phyloP scores from a whole-genome alignment of 2,888 invertebrate genomes.

The Drosophila algonquin region DNA sequence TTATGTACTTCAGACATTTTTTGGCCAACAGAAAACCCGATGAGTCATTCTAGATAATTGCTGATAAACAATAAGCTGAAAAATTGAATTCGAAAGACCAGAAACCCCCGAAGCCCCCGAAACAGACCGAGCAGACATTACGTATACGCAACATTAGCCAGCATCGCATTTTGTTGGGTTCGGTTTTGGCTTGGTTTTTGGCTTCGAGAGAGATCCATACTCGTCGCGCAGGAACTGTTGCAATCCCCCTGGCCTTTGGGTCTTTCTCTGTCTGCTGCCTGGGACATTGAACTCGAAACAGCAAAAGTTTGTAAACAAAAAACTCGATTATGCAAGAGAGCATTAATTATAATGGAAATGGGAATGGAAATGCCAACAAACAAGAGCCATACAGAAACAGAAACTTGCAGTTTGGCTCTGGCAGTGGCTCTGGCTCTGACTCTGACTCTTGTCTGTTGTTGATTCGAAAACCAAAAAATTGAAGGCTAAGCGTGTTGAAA shows the following conservation, averaged over 20 bases:
- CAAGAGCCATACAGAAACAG: conserved; percentile 42
- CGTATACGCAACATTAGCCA: conserved; percentile 55
- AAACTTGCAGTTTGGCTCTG: conserved; percentile 23
- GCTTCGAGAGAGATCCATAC: conserved; percentile 72
- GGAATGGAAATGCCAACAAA: conserved; percentile 69
- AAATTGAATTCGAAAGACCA: conserved; percentile 25
- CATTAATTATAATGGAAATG: conserved; percentile 77
- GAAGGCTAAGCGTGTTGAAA: conserved; percentile 38
- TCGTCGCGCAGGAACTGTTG: conserved; percentile 69
- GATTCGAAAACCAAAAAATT: conserved; percentile 24
- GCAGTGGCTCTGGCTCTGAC: neutral
- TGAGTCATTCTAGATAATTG: conserved; percentile 76
- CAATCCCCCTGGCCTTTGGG: conserved; percentile 57
- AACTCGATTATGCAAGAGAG: conserved; percentile 69
- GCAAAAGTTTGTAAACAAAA: conserved; percentile 74
- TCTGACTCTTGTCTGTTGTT: conserved; percentile 17
- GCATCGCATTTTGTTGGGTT: neutral
- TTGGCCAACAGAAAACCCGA: conserved; percentile 72
- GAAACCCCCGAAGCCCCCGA: neutral
- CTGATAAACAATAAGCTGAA: conserved; percentile 31
- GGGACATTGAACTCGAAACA: conserved; percentile 78
- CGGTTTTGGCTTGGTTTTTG: neutral
- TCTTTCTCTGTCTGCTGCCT: conserved; percentile 36
- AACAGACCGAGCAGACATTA: conserved; percentile 36
- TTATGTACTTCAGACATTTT: conserved; percentile 64